Percentiles rank a stretch among this genome's conserved stretches.
These are phyloP conservation scores for Cyprinodon variegatus DNA, from an alignment of 2,113 vertebrate genomes.

Conservation along the genomic window DNA sequence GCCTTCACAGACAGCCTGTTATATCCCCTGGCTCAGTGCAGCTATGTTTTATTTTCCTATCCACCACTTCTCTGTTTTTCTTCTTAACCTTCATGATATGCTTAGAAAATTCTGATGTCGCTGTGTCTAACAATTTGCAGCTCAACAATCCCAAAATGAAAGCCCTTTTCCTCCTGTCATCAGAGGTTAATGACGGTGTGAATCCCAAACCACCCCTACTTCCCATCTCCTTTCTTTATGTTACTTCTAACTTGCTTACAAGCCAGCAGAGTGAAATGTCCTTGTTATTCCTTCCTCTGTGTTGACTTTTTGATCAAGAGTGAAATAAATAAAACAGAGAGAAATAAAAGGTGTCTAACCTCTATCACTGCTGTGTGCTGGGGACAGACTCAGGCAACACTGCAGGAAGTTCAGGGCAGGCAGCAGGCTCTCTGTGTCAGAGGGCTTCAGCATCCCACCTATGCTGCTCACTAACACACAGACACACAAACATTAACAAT, in stretches of 20 bases:
- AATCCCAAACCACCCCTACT: not conserved
- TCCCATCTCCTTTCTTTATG: not conserved
- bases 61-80: not conserved
- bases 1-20: too few species aligned
- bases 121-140: not conserved
- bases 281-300: not conserved
- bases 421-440: slow-evolving; percentile 80
- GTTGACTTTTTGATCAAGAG: not conserved
- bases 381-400: slow-evolving; percentile 85
- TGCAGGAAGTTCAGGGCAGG: slow-evolving; percentile 92
- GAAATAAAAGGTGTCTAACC: slow-evolving; percentile 75
- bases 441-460: slow-evolving; percentile 82
- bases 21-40: too few species aligned
- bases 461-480: slow-evolving; percentile 87
- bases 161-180: not conserved
- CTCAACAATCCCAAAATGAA: not conserved
- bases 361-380: slow-evolving; percentile 83
- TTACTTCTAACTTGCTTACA: not conserved
- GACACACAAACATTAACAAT: slow-evolving; percentile 22
- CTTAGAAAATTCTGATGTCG: not conserved
- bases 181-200: not conserved
- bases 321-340: not conserved
- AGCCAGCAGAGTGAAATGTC: not conserved
- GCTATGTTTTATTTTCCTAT: not conserved
- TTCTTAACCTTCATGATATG: not conserved